Conservation (phyloP, 2,113 vertebrate genomes). For the Ploceus nigricollis region DNA sequence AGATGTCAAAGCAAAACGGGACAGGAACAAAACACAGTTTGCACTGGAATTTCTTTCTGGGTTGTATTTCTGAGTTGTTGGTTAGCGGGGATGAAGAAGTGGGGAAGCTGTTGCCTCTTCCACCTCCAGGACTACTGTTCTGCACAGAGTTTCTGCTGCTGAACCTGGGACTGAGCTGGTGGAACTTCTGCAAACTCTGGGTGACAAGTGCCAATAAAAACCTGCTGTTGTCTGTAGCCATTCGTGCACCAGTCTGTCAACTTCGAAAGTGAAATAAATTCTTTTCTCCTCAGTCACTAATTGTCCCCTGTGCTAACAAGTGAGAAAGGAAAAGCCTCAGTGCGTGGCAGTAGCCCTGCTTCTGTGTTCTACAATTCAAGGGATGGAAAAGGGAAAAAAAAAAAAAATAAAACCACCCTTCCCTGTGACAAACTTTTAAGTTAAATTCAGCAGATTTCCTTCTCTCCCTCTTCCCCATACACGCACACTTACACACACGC, state of each 20-base stretch:
- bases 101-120: background rate
- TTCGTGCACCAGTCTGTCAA: accelerated
- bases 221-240: background rate
- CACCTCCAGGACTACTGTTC: background rate
- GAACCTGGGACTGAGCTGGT: background rate
- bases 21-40: background rate
- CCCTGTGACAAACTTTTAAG: constrained; percentile 4
- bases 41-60: background rate
- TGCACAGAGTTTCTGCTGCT: background rate
- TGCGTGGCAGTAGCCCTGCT: background rate
- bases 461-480: background rate
- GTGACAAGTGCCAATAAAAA: background rate
- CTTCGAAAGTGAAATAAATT: background rate
- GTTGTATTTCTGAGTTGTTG: background rate
- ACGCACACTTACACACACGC: background rate
- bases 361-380: background rate
- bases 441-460: constrained; percentile 60
- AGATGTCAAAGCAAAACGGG: background rate
- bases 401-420: background rate
- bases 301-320: background rate
- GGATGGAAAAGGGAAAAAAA: background rate
- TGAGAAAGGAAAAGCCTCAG: background rate
- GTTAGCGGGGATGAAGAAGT: background rate
- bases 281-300: background rate
- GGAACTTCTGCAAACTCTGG: background rate